Evolutionary conservation across 2,113 vertebrate species (phyloP).

Genomic region (Scytalopus superciliaris): DNA sequence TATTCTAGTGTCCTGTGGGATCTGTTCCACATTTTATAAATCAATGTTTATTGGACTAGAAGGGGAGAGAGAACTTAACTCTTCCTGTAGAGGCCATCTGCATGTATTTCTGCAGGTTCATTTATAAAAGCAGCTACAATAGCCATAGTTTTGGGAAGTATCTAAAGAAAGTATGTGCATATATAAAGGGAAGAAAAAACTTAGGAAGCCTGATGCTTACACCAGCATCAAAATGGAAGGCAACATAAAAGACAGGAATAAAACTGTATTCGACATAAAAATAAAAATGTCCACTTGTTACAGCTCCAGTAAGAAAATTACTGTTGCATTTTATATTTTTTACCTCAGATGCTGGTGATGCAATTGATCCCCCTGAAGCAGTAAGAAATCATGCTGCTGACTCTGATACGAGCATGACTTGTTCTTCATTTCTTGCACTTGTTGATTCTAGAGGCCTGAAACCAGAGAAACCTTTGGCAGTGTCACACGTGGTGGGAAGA

Average conservation of each 20-base stretch:
- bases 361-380: neutral
- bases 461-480: neutral
- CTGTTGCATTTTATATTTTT: neutral
- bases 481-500: neutral
- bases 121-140: neutral
- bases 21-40: slow-evolving; percentile 46
- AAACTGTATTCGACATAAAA: neutral
- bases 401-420: neutral
- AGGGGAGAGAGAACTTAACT: neutral
- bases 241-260: neutral
- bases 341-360: neutral
- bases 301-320: neutral
- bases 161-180: neutral
- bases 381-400: neutral
- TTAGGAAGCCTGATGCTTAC: neutral
- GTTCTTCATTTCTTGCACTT: neutral
- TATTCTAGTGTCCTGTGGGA: slow-evolving; percentile 46
- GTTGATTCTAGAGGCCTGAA: neutral
- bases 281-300: neutral
- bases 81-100: neutral
- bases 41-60: slow-evolving; percentile 44
- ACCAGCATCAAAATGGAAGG: neutral
- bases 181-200: neutral
- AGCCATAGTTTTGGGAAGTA: neutral
- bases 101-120: neutral